Evolutionary conservation across 2,113 vertebrate species (phyloP).

Genomic region (Indri indri): DNA sequence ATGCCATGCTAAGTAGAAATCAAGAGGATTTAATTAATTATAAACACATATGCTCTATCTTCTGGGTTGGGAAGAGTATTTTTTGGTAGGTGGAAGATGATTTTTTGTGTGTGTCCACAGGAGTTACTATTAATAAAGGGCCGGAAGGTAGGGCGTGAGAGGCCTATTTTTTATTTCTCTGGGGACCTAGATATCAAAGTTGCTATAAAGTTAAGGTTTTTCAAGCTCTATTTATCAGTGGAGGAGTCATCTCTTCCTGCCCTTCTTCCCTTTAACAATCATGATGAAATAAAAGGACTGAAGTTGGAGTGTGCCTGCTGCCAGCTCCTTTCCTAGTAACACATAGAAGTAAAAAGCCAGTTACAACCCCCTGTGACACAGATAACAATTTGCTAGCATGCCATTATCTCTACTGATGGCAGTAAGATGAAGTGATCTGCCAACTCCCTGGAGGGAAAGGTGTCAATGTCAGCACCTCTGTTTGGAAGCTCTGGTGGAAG

Average conservation of each 20-base stretch:
- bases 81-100: not conserved
- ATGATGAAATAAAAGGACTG: not conserved
- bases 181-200: not conserved
- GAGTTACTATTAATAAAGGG: not conserved
- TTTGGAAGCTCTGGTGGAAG: not conserved
- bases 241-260: not conserved
- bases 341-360: slow-evolving; percentile 14
- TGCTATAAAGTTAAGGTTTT: not conserved
- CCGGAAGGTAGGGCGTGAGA: not conserved
- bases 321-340: not conserved
- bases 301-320: not conserved
- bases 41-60: not conserved
- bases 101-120: not conserved
- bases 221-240: not conserved
- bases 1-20: not conserved
- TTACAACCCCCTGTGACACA: not conserved
- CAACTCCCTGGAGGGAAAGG: not conserved
- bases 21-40: not conserved
- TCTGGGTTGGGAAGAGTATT: not conserved
- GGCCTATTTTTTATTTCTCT: not conserved
- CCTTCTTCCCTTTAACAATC: not conserved
- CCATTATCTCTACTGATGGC: slow-evolving; percentile 12
- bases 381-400: not conserved
- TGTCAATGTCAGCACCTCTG: not conserved
- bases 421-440: not conserved